Evolutionary conservation across 2,888 invertebrate species (phyloP).

Genomic region (Drosophila mulleri): DNA sequence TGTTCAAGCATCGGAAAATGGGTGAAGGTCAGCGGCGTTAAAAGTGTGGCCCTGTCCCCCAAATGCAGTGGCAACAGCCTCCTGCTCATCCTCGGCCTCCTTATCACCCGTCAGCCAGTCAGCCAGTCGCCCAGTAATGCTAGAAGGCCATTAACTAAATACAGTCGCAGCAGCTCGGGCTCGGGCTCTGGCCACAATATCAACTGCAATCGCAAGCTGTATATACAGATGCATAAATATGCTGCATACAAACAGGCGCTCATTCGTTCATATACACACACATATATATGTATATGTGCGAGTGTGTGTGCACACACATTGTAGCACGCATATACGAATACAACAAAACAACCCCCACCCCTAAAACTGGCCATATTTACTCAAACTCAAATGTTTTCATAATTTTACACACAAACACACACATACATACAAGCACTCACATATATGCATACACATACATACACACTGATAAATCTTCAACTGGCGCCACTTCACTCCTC

Average conservation of each 20-base stretch:
- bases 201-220: conserved; percentile 31
- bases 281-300: background rate
- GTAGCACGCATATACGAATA: conserved; percentile 27
- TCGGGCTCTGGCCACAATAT: conserved; percentile 36
- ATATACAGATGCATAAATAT: conserved; percentile 6
- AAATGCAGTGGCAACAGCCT: conserved; percentile 29
- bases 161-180: conserved; percentile 20
- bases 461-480: conserved; percentile 64
- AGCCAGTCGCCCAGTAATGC: conserved; percentile 9
- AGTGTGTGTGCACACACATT: conserved; percentile 13
- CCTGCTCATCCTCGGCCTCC: background rate
- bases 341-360: conserved; percentile 57
- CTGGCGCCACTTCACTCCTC: conserved; percentile 76
- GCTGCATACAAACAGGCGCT: conserved; percentile 31
- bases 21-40: conserved; percentile 76
- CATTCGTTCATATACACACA: too few relatives aligned
- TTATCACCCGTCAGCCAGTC: background rate
- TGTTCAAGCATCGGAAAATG: conserved; percentile 69
- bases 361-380: conserved; percentile 55
- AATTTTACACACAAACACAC: conserved; percentile 47
- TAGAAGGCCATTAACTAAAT: conserved; percentile 67
- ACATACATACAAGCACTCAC: conserved; percentile 15
- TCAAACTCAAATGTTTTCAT: conserved; percentile 73
- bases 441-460: conserved; percentile 10
- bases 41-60: conserved; percentile 15